Evolutionary conservation across 2,888 invertebrate genomes (phyloP).

Genomic region (Agrochola macilenta): DNA sequence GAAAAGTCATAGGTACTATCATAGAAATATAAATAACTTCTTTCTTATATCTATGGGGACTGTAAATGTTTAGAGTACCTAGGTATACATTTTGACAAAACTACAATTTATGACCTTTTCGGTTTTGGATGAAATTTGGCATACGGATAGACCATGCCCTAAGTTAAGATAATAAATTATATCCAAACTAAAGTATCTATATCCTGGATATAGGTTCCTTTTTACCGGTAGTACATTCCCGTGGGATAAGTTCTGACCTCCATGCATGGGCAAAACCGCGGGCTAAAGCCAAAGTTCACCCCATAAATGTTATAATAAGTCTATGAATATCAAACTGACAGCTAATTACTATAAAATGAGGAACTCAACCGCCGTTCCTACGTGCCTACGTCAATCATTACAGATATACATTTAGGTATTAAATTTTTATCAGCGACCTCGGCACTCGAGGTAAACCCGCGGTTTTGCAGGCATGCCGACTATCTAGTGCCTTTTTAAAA

Average conservation of each 20-base stretch:
- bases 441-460: slow-evolving; percentile 51
- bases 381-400: slow-evolving; percentile 10
- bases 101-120: neutral
- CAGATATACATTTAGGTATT: slow-evolving; percentile 25
- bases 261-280: neutral
- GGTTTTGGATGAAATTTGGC: neutral
- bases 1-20: too few species aligned
- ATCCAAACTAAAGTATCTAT: neutral
- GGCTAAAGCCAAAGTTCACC: neutral
- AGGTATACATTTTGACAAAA: too few species aligned
- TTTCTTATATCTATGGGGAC: too few species aligned
- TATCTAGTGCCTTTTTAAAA: slow-evolving; percentile 41
- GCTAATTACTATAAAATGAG: slow-evolving; percentile 25
- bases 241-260: neutral
- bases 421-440: slow-evolving; percentile 49
- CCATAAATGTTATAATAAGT: neutral
- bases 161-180: too few species aligned
- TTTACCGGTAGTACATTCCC: neutral
- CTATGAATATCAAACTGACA: slow-evolving; percentile 12
- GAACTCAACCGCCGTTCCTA: slow-evolving; percentile 17
- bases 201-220: neutral
- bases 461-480: slow-evolving; percentile 36
- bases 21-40: too few species aligned
- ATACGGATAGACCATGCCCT: neutral
- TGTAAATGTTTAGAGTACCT: too few species aligned